Percentiles rank a stretch among this genome's conserved stretches.
phyloP scores from a whole-genome alignment of 2,113 vertebrate species.

The Xenotilapia caudafasciata region DNA sequence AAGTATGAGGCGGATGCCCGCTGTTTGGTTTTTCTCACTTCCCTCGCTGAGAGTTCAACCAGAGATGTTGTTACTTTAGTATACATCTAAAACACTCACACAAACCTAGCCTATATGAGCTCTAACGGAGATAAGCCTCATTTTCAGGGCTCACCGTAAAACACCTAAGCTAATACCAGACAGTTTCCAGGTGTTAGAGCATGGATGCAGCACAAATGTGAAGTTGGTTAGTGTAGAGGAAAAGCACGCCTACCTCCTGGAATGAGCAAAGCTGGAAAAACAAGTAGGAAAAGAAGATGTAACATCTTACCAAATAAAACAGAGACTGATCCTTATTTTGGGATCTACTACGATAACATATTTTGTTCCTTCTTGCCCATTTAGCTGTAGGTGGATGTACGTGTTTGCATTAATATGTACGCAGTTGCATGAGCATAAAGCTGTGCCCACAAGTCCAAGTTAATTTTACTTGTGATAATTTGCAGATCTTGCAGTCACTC shows the following conservation, averaged over 20 bases:
- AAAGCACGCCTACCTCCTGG: not conserved
- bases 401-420: not conserved
- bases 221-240: not conserved
- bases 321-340: not conserved
- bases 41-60: constrained; percentile 52
- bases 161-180: not conserved
- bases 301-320: not conserved
- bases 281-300: not conserved
- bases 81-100: constrained; percentile 19
- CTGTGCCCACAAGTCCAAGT: constrained; percentile 10
- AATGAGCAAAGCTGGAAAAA: not conserved
- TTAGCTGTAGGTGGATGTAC: not conserved
- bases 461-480: constrained; percentile 37
- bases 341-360: not conserved
- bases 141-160: not conserved
- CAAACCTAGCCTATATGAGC: not conserved
- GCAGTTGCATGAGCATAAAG: not conserved
- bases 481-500: constrained; percentile 21
- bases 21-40: constrained; percentile 63
- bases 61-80: constrained; percentile 43
- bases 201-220: not conserved
- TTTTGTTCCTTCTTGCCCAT: not conserved
- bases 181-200: not conserved
- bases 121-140: not conserved
- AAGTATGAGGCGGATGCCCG: constrained; percentile 50